Conservation (phyloP, 2,113 vertebrate genomes). For the Stomatorhinus ivindoensis region DNA sequence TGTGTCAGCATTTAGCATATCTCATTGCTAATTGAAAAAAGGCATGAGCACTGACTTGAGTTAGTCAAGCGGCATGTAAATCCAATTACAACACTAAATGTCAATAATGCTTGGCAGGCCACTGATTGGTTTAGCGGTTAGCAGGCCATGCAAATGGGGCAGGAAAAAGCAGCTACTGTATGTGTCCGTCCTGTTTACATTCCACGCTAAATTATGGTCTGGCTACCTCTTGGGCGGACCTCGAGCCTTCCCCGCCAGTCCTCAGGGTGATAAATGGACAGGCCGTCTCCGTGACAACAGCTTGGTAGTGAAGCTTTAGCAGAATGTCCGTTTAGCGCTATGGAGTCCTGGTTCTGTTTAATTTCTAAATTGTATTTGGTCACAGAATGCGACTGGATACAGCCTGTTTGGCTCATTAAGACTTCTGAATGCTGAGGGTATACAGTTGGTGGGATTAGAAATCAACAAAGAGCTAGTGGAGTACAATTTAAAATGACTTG, state of each 20-base stretch:
- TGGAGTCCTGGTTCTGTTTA: background rate
- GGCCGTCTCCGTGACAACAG: background rate
- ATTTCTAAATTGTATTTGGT: background rate
- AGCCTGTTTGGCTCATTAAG: background rate
- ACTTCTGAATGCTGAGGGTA: background rate
- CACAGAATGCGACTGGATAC: background rate
- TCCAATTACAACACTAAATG: constrained; percentile 10
- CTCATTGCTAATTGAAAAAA: constrained; percentile 18
- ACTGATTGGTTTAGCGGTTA: background rate
- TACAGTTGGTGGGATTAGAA: background rate
- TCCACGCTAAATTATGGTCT: background rate
- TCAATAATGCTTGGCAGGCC: background rate
- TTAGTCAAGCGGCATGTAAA: constrained; percentile 16
- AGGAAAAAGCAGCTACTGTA: background rate
- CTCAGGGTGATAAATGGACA: background rate
- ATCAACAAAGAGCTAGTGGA: background rate
- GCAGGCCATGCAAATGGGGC: background rate
- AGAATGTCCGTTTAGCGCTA: background rate
- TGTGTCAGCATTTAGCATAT: constrained; percentile 15
- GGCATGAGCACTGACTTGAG: background rate
- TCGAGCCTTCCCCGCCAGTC: background rate
- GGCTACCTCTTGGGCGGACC: background rate
- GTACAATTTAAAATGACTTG: background rate
- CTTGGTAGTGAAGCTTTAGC: background rate
- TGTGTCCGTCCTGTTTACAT: background rate